Conservation (phyloP, 1,140 invertebrate species). For the Drosophila subobscura region DNA sequence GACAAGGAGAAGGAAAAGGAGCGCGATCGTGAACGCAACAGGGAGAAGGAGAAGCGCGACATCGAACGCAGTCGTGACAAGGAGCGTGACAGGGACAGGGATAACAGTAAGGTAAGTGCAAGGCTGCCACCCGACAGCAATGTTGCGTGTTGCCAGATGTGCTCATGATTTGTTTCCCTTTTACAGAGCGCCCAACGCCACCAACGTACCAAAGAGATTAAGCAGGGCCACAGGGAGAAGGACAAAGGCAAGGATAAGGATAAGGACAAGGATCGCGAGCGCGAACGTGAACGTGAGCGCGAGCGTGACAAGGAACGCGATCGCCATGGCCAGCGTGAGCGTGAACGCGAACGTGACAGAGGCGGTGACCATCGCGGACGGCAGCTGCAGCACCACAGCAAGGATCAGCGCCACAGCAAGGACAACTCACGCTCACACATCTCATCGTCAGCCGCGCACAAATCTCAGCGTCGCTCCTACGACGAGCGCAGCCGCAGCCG, state of each 20-base stretch:
- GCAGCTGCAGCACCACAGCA: conserved; percentile 31
- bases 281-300: conserved; percentile 32
- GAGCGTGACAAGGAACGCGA: conserved; percentile 44
- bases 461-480: conserved; percentile 46
- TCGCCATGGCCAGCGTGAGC: conserved; percentile 7
- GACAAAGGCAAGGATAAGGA: conserved; percentile 1
- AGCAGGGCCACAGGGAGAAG: conserved; percentile 59
- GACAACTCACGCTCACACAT: conserved; percentile 45
- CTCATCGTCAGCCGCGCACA: conserved; percentile 25
- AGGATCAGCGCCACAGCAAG: conserved; percentile 44
- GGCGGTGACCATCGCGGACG: conserved; percentile 16
- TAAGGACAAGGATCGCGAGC: conserved; percentile 12
- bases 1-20: conserved; percentile 45
- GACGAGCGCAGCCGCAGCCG: conserved; percentile 54
- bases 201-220: conserved; percentile 55
- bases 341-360: conserved; percentile 14
- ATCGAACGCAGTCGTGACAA: conserved; percentile 32
- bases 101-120: conserved; percentile 38
- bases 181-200: conserved; percentile 45
- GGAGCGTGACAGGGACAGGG: conserved; percentile 28
- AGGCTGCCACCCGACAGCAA: too few relatives aligned
- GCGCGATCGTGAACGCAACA: conserved; percentile 46
- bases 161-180: background rate
- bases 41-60: conserved; percentile 42
- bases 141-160: background rate